Conservation (phyloP, 2,888 invertebrate species). For the Tenthredo notha region DNA sequence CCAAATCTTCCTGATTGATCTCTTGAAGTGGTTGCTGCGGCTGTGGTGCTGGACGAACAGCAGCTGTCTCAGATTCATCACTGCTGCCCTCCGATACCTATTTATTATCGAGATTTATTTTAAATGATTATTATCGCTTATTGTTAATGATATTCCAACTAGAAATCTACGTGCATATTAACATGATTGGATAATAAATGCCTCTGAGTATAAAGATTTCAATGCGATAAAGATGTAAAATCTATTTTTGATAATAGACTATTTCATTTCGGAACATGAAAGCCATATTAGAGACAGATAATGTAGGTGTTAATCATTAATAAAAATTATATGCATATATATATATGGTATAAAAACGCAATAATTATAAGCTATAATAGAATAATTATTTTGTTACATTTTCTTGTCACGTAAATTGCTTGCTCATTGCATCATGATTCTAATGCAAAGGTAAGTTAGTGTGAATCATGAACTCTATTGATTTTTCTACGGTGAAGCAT, state of each 20-base stretch:
- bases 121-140: not conserved
- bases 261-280: not conserved
- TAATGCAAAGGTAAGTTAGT: slow-evolving; percentile 27
- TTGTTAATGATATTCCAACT: not conserved
- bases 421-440: not conserved
- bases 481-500: slow-evolving; percentile 49
- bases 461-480: slow-evolving; percentile 48
- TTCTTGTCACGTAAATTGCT: slow-evolving; percentile 10
- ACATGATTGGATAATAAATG: not conserved
- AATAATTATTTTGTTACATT: not conserved
- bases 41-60: slow-evolving; percentile 73
- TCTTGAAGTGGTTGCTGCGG: slow-evolving; percentile 80
- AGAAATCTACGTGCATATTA: not conserved
- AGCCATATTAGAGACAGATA: not conserved
- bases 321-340: not conserved
- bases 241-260: not conserved
- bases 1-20: slow-evolving; percentile 89
- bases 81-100: slow-evolving; percentile 73
- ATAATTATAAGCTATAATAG: not conserved
- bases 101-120: not conserved
- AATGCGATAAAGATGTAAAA: not conserved
- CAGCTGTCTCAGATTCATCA: slow-evolving; percentile 73
- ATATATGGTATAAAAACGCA: slow-evolving; percentile 14
- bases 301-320: not conserved
- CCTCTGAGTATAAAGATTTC: not conserved